Base-by-base conservation (phyloP, 2,113 vertebrate species). In the Paradoxurus hermaphroditus region DNA sequence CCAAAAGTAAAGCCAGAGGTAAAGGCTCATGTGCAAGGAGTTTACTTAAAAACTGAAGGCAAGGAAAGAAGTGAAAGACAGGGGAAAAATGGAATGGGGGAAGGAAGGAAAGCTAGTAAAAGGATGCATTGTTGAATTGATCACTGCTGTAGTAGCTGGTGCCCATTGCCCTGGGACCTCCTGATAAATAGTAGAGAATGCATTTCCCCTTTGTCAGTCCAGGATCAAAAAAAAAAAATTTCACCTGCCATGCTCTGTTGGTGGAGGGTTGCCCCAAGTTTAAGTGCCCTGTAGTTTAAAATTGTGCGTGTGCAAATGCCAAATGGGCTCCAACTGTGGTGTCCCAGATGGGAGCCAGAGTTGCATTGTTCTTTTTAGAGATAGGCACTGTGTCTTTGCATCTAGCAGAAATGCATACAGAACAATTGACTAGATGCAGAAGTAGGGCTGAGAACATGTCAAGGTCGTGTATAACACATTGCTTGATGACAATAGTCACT, bases 201-300 rank as follows among this genome's bases (percentile, higher is more conserved):
- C n/a, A 78, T 65, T n/a, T 94, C 36, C 46, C 18, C 62, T 59
- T 83, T 86, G 19, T 51, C 5, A 77, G 44, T 21, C 15, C 13
- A 82, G 29, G 5, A n/a, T 84, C 19, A 83, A 75, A 41, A 86
- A 13, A n/a, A 85, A 90, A 95, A 63, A 13, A 51, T 44, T 88
- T 44, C n/a, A 49, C 11, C 18, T 84, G 36, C 29, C 19, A 10
- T 75, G 11, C 25, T 87, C 9, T 39, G 23, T 34, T 49, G 15
- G 23, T 36, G 34, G 34, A 73, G 4, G 36, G 31, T 67, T 94
- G 44, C 18, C 36, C 16, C 36, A 70, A 73, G 18, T 62, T 83
- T 56, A 56, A 75, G 39, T 46, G 67, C 7, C 23, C 15, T 49
- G 0, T 67, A 53, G 53, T 88, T 94, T 46, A 86, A 67, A 86